Percentiles rank a stretch among this genome's conserved stretches.
These are phyloP conservation scores for Ormyrus labotus DNA, from an alignment of 2,888 invertebrate genomes.

Conservation along the genomic window DNA sequence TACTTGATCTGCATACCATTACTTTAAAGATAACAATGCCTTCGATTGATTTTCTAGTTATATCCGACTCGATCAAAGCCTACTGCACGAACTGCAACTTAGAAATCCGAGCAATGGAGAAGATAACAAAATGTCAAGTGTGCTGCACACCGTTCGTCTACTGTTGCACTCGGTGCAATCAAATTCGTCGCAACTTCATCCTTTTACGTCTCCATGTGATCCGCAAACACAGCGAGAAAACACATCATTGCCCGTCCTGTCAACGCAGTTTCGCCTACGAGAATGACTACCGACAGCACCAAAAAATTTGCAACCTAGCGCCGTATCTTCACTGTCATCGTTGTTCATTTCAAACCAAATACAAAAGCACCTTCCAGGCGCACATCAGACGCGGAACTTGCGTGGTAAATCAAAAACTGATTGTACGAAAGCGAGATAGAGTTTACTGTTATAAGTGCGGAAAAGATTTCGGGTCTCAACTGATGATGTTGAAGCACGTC, in stretches of 20 bases:
- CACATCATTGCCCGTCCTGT: neutral
- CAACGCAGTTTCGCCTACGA: neutral
- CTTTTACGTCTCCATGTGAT: constrained; percentile 5
- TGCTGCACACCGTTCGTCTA: constrained; percentile 5
- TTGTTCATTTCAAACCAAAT: no score
- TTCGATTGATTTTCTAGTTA: neutral
- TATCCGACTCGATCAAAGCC: neutral
- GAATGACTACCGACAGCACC: no score
- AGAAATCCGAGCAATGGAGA: neutral
- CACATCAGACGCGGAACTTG: no score
- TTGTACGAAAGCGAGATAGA: neutral
- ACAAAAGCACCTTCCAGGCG: no score
- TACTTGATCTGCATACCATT: no score
- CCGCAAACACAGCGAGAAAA: neutral
- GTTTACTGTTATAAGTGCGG: no score
- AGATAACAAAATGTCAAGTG: neutral
- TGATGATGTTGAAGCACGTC: neutral
- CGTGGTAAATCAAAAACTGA: neutral
- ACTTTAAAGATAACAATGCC: no score
- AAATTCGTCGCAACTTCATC: neutral
- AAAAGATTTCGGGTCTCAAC: no score
- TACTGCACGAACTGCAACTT: constrained; percentile 6
- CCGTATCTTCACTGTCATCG: no score
- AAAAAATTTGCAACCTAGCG: no score
- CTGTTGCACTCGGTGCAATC: neutral